Evolutionary conservation across 2,888 invertebrate genomes (phyloP).

Genomic region (Galerucella nymphaeae): DNA sequence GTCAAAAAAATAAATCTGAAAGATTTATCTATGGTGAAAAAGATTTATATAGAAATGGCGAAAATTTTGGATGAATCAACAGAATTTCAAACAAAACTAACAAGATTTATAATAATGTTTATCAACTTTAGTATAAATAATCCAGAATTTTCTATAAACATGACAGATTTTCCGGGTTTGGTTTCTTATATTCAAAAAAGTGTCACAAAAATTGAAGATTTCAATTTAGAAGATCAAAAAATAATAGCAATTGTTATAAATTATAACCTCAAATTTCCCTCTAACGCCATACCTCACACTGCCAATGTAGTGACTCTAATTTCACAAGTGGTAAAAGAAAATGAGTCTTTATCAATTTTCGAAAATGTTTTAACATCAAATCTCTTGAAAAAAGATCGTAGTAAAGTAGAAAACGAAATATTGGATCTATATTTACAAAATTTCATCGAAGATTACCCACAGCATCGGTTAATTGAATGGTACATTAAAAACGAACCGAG

Average conservation of each 20-base stretch:
- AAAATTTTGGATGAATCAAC: slow-evolving; percentile 15
- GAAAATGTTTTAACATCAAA: not conserved
- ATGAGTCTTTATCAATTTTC: not conserved
- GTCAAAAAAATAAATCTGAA: slow-evolving; percentile 18
- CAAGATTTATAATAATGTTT: slow-evolving; percentile 6
- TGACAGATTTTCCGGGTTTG: slow-evolving; percentile 26
- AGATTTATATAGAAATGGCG: slow-evolving; percentile 31
- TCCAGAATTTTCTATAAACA: slow-evolving; percentile 29
- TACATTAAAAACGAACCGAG: slow-evolving; percentile 42
- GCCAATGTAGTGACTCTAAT: not conserved
- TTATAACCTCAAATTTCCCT: slow-evolving; percentile 20
- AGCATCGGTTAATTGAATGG: slow-evolving; percentile 18
- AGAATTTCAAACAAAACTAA: not conserved
- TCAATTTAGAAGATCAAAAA: not conserved
- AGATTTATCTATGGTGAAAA: slow-evolving; percentile 22
- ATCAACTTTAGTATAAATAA: slow-evolving; percentile 28
- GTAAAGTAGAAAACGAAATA: slow-evolving; percentile 33
- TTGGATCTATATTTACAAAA: slow-evolving; percentile 36
- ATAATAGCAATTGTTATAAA: slow-evolving; percentile 12
- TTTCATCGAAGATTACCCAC: slow-evolving; percentile 6
- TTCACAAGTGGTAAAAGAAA: not conserved
- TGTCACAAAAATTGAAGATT: slow-evolving; percentile 17
- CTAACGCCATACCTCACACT: not conserved
- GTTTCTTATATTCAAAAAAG: slow-evolving; percentile 2
- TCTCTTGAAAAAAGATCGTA: slow-evolving; percentile 30